Conservation (phyloP, 1,140 invertebrate genomes). For the Drosophila triauraria region DNA sequence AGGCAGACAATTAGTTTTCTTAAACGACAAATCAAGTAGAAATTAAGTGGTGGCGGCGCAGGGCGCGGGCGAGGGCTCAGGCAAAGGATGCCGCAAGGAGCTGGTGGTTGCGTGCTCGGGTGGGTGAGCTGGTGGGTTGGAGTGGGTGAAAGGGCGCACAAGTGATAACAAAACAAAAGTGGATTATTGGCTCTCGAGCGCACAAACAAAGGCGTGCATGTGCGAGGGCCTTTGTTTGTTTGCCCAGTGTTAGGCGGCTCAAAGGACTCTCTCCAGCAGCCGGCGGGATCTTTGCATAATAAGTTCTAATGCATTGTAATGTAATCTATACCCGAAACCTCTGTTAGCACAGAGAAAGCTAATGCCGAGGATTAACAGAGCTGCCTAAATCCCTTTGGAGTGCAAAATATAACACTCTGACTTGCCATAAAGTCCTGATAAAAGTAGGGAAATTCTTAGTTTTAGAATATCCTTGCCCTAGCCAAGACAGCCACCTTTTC, state of each 20-base stretch:
- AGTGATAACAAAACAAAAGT: constrained; percentile 83
- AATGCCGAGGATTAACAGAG: constrained; percentile 9
- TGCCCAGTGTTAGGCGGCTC: constrained; percentile 45
- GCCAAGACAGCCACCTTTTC: constrained; percentile 61
- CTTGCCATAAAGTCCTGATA: constrained; percentile 26
- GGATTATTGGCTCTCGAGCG: constrained; percentile 79
- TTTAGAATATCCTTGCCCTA: constrained; percentile 6
- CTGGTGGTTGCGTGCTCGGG: constrained; percentile 6
- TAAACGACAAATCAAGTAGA: constrained; percentile 85
- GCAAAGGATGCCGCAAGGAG: constrained; percentile 43
- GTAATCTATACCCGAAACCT: constrained; percentile 11
- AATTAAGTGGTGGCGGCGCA: constrained; percentile 78
- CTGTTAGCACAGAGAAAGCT: constrained; percentile 20
- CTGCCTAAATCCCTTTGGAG: neutral
- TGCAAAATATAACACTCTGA: constrained; percentile 45
- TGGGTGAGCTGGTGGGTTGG: neutral
- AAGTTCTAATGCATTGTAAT: constrained; percentile 16
- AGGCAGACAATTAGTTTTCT: constrained; percentile 84
- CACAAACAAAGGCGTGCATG: constrained; percentile 65
- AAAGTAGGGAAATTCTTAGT: constrained; percentile 42
- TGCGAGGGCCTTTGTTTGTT: constrained; percentile 38
- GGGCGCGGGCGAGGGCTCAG: constrained; percentile 42
- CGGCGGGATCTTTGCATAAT: constrained; percentile 29
- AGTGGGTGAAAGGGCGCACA: constrained; percentile 30
- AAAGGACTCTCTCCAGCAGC: constrained; percentile 19